Conservation (phyloP, 2,113 vertebrate species). For the Hippopotamus amphibius region DNA sequence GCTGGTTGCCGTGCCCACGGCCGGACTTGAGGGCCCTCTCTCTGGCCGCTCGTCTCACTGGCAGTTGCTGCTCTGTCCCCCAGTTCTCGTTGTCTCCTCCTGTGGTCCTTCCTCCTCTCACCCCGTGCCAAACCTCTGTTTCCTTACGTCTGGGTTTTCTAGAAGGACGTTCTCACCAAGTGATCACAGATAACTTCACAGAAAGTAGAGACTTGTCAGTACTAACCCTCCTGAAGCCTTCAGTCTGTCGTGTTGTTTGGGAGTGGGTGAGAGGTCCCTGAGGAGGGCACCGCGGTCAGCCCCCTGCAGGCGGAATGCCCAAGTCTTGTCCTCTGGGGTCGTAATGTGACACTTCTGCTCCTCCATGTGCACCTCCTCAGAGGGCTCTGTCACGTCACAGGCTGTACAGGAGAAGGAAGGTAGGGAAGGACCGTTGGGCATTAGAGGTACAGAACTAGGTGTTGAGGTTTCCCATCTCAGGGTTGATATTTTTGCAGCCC, state of each 20-base stretch:
- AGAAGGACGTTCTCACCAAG: not conserved
- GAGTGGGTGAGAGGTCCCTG: not conserved
- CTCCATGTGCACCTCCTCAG: too few species aligned
- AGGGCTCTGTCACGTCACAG: not conserved
- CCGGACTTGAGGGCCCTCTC: not conserved
- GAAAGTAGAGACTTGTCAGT: accelerated
- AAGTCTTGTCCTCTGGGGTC: not conserved
- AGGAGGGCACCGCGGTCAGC: too few species aligned
- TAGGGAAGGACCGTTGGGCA: accelerated
- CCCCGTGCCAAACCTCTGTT: not conserved
- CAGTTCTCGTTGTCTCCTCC: not conserved
- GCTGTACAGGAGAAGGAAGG: accelerated
- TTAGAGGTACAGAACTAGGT: not conserved
- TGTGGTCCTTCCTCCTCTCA: not conserved
- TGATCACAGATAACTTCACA: too few species aligned
- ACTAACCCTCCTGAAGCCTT: accelerated
- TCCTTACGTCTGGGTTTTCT: not conserved
- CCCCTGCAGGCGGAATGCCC: accelerated
- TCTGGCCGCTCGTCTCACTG: not conserved
- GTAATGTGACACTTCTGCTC: not conserved
- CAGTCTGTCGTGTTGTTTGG: accelerated
- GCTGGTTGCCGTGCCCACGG: accelerated
- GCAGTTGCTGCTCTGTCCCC: accelerated
- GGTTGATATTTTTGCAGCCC: not conserved
- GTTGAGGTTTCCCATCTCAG: not conserved